Evolutionary conservation across 2,888 invertebrate genomes (phyloP).

Genomic region (Nomada fucata): DNA sequence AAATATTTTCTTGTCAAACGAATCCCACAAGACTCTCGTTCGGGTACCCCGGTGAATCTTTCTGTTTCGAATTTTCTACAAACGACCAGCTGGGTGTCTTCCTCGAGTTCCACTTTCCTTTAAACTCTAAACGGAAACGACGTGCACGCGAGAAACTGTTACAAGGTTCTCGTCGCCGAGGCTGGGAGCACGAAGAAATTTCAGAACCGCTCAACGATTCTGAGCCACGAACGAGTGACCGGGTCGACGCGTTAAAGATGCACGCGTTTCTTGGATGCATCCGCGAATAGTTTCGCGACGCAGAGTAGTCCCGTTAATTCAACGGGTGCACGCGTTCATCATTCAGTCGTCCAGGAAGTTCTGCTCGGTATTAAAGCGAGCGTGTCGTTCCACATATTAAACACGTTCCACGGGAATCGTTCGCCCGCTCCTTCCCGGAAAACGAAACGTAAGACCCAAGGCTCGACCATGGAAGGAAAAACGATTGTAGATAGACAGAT

Average conservation of each 20-base stretch:
- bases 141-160: slow-evolving; percentile 26
- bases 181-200: slow-evolving; percentile 4
- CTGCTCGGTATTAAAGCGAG: slow-evolving; percentile 33
- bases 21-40: too few relatives aligned
- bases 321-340: slow-evolving; percentile 23
- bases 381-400: slow-evolving; percentile 47
- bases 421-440: not conserved
- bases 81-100: not conserved
- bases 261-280: slow-evolving; percentile 6
- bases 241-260: slow-evolving; percentile 45
- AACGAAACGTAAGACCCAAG: not conserved
- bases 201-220: not conserved
- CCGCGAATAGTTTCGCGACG: slow-evolving; percentile 5
- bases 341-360: slow-evolving; percentile 19
- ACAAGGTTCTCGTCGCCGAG: slow-evolving; percentile 32
- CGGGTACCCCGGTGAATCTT: not conserved
- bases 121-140: not conserved
- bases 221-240: not conserved
- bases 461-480: not conserved
- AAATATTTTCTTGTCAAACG: too few relatives aligned
- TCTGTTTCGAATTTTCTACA: not conserved
- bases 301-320: slow-evolving; percentile 20
- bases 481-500: too few relatives aligned
- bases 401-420: slow-evolving; percentile 21
- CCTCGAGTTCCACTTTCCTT: slow-evolving; percentile 10